A percentile compares a stretch with the other conserved stretches of the same genome.
Evolutionary conservation across 2,888 invertebrate genomes (phyloP).

Genomic region (Drosophila ustulata): DNA sequence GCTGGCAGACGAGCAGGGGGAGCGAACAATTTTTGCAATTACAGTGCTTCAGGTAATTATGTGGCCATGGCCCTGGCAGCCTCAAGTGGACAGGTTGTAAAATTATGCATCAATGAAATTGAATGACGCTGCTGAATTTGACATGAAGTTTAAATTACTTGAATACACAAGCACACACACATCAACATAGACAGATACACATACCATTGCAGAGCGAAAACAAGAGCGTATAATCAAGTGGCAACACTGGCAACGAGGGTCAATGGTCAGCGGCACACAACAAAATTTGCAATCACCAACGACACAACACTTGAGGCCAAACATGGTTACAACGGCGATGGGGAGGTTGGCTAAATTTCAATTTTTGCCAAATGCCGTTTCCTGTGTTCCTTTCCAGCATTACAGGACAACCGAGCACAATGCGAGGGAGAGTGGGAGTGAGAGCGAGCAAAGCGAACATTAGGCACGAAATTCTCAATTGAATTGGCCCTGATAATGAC

Average conservation of each 20-base stretch:
- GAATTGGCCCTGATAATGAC: constrained; percentile 82
- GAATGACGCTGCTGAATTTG: constrained; percentile 80
- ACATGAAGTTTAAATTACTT: constrained; percentile 83
- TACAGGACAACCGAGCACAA: not conserved
- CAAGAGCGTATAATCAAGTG: constrained; percentile 74
- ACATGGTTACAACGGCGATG: constrained; percentile 14
- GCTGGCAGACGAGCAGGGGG: not conserved
- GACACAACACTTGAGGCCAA: constrained; percentile 54
- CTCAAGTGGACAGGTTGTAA: constrained; percentile 63
- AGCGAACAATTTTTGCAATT: constrained; percentile 62
- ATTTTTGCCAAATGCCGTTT: constrained; percentile 64
- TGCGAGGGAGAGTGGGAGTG: not conserved
- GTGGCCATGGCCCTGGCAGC: constrained; percentile 53
- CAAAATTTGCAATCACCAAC: constrained; percentile 68
- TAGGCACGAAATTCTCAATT: constrained; percentile 79
- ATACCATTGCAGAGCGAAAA: constrained; percentile 22
- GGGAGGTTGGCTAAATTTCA: constrained; percentile 43
- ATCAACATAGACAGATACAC: constrained; percentile 1
- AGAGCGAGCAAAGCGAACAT: constrained; percentile 49
- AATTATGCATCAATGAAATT: constrained; percentile 82
- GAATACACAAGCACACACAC: constrained; percentile 35
- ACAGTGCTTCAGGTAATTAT: constrained; percentile 79
- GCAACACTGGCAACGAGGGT: constrained; percentile 57
- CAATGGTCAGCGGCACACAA: constrained; percentile 50
- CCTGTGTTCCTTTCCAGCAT: constrained; percentile 35